phyloP scores from a whole-genome alignment of 2,113 vertebrate genomes.

The Phylloscopus trochilus region DNA sequence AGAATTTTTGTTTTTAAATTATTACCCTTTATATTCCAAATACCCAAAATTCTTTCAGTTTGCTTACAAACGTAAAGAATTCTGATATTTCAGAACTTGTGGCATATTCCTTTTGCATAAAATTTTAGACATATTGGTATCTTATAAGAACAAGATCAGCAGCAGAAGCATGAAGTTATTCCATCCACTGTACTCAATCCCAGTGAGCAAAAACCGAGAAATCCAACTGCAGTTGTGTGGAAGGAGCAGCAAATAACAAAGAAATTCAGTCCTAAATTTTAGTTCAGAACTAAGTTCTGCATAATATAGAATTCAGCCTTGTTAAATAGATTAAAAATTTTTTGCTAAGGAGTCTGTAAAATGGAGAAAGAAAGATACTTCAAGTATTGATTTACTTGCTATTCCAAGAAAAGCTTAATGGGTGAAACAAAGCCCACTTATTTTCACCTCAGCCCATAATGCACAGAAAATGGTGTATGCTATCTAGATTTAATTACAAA shows the following conservation, averaged over 20 bases:
- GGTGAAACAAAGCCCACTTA: background rate
- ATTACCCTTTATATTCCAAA: background rate
- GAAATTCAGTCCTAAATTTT: background rate
- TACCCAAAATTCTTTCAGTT: background rate
- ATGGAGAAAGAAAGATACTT: background rate
- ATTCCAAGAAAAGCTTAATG: background rate
- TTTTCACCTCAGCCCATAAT: background rate
- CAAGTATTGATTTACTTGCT: background rate
- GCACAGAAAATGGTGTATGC: background rate
- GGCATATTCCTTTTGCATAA: background rate
- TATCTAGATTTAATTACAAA: constrained; percentile 47
- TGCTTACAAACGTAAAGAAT: background rate
- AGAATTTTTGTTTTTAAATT: background rate
- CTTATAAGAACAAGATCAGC: background rate
- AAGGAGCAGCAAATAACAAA: background rate
- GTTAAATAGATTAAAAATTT: background rate
- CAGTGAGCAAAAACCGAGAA: background rate
- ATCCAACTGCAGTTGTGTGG: background rate
- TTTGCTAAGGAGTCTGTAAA: background rate
- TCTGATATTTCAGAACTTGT: background rate
- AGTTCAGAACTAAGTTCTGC: background rate
- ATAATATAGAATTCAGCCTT: background rate
- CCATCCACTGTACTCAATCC: background rate
- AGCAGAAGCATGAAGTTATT: background rate
- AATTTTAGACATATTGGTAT: background rate